Base-by-base conservation (phyloP, 2,888 invertebrate species). In the Chrysina gloriosa region DNA sequence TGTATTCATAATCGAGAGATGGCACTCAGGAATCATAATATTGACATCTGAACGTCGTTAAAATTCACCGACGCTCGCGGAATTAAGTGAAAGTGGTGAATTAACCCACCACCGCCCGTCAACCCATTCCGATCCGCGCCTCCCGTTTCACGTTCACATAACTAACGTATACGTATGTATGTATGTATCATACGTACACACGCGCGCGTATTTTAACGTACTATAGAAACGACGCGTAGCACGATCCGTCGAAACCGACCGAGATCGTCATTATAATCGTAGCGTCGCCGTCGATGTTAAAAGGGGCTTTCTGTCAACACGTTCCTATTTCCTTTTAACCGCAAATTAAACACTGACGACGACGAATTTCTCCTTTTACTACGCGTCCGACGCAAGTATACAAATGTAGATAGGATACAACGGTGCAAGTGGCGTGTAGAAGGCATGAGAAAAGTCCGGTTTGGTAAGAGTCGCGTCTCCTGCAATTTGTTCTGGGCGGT, bases 1-100 rank as follows among this genome's bases (percentile, higher is more conserved):
- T 81, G 79, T 82, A 82, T 81, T 80, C 80, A 80, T 82, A 80
- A 81, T 81, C 79, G 79, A 77, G 74, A 76, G 74, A 76, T 76
- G 76, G 64, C 68, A 67, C 68, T 79, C 79, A 77, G 77, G 77
- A 81, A 80, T 80, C 79, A 83, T 79, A 83, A 83, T 82, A 83
- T 83, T 82, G 82, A 83, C 82, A 79, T 75, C 71, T 69, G 76
- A 78, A 78, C 79, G 80, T 81, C 80, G 80, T 82, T 81, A 81
- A 82, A 81, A 82, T 80, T 80, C 81, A 78, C 77, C 76, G 76
- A 78, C 79, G 79, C 77, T 73, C 76, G 73, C 74, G 73, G 79
- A 80, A 82, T 81, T 82, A 81, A 81, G 81, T 77, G 82, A 82
- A 82, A 83, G 81, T 82, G 80, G 80, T 42, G 42, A 45, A 61